Evolutionary conservation across 2,888 invertebrate genomes (phyloP), one percentile per base, ranked within the genome.

Genomic region (Drosophila suboccidentalis): DNA sequence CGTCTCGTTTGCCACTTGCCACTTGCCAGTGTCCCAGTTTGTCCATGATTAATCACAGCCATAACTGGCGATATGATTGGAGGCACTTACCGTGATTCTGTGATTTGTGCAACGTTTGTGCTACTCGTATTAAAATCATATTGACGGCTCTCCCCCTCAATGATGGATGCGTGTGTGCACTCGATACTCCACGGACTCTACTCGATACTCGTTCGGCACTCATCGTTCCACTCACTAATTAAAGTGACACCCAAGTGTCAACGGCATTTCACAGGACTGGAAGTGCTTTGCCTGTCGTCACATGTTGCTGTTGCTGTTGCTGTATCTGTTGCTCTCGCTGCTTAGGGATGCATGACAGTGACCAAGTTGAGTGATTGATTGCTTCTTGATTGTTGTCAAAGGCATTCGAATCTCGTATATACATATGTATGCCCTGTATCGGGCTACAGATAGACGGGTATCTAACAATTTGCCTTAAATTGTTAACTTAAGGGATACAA

Each of bases 361-460:
- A 53, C 29, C 63, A 69, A 61, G 46, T 58, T 53, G 54, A 69
- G 70, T 89, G 83, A 83, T 83, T 77, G 83, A 89, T 83, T 71
- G 71, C 75, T 69, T 77, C 66, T 76, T 82, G 77, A 82, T 86
- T 80, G 65, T 82, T 71, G 62, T 59, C 80, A 58, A 78, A 71
- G 66, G 66, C 60, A 65, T 69, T 46, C 68, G 19, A 38, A 13
- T 32, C 19, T 19, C 67, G 49, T 26, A 44, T 5, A 19, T 26
- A 44, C 2, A 19, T 5, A 8, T 17, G 13, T 26, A 44, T 22
- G 13, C n/a, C 22, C 44, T 44, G 44, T 44, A 44, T 13, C 1
- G 8, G 8, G 13, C 8, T n/a, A 1, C 13, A 8, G 3, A 22
- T 26, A 22, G 26, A 22, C 19, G 43, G 22, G 22, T 26, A 4